Evolutionary conservation across 2,113 vertebrate species (phyloP).

Genomic region (Plecotus auritus): DNA sequence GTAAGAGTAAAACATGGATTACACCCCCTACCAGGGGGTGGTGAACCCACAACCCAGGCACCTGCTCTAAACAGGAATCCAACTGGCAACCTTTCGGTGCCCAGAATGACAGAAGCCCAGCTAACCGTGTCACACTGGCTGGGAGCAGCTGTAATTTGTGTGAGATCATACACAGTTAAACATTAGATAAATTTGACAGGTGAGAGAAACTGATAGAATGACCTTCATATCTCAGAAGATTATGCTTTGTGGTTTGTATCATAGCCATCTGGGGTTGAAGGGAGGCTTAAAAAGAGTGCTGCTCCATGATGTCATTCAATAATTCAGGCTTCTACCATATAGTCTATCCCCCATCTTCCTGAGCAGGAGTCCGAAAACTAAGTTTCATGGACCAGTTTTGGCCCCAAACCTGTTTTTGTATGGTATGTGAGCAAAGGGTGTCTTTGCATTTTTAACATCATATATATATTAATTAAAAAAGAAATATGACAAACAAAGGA

Average conservation of each 20-base stretch:
- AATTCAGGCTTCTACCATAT: not conserved
- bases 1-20: no score
- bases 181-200: not conserved
- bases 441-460: not conserved
- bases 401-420: not conserved
- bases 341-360: not conserved
- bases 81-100: no score
- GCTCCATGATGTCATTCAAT: no score
- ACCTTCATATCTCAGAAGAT: not conserved
- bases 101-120: no score
- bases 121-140: no score
- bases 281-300: not conserved
- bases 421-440: not conserved
- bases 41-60: no score
- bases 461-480: not conserved
- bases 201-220: not conserved
- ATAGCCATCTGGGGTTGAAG: not conserved
- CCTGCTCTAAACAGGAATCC: no score
- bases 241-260: not conserved
- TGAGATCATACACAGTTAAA: not conserved
- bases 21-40: no score
- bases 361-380: not conserved
- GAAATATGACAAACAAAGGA: not conserved
- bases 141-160: not conserved
- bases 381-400: not conserved